Evolutionary conservation across 2,113 vertebrate genomes (phyloP).

Genomic region (Plectropomus leopardus): DNA sequence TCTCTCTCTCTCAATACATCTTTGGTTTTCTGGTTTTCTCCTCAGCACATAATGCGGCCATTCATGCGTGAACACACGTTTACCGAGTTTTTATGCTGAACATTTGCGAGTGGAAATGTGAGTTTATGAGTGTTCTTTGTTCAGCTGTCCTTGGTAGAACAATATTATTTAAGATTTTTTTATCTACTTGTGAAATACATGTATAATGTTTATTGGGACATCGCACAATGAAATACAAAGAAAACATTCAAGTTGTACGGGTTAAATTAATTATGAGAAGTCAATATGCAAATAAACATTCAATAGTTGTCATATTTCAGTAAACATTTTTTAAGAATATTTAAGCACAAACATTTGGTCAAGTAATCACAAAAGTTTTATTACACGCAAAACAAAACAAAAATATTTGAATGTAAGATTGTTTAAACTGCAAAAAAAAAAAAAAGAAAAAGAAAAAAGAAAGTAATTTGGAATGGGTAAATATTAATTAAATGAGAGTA

Average conservation of each 20-base stretch:
- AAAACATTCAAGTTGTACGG: neutral
- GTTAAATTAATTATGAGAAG: neutral
- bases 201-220: neutral
- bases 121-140: neutral
- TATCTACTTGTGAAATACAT: neutral
- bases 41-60: conserved; percentile 26
- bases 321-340: too few species aligned
- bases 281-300: neutral
- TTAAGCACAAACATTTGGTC: neutral
- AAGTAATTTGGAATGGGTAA: neutral
- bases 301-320: too few species aligned
- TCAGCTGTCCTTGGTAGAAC: too few species aligned
- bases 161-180: too few species aligned
- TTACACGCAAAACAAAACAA: neutral
- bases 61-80: conserved; percentile 41
- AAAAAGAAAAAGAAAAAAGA: neutral
- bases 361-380: neutral
- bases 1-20: conserved; percentile 38
- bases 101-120: conserved; percentile 35
- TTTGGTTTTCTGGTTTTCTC: conserved; percentile 36
- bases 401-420: neutral
- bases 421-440: neutral
- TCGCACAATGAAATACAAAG: neutral
- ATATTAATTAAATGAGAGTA: neutral
- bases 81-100: conserved; percentile 16